Evolutionary conservation across 2,888 invertebrate species (phyloP).

Genomic region (Harpalus rubripes): DNA sequence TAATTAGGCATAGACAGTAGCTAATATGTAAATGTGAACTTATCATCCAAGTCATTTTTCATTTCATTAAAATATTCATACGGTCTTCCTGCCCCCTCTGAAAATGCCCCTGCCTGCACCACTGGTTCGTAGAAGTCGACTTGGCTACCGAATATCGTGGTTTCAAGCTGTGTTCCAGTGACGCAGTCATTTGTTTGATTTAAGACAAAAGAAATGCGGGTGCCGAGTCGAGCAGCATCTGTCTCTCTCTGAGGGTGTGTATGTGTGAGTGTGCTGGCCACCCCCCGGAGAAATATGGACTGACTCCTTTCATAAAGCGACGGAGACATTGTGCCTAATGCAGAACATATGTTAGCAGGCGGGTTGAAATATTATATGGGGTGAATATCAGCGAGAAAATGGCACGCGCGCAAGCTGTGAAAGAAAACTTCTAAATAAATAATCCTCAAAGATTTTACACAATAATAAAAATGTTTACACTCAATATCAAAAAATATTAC

Average conservation of each 20-base stretch:
- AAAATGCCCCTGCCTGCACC: background rate
- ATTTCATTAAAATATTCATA: background rate
- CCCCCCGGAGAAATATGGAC: slow-evolving; percentile 61
- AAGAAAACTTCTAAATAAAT: background rate
- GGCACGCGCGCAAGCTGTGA: background rate
- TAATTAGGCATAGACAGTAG: too few relatives aligned
- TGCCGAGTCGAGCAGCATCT: slow-evolving; percentile 59
- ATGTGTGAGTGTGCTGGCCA: slow-evolving; percentile 14
- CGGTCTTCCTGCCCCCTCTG: background rate
- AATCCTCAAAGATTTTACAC: background rate
- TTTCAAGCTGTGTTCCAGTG: slow-evolving; percentile 66
- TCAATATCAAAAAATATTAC: too few relatives aligned
- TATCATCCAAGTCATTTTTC: too few relatives aligned
- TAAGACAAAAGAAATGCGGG: slow-evolving; percentile 67
- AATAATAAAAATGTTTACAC: background rate
- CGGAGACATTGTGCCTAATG: slow-evolving; percentile 65
- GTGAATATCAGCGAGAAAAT: background rate
- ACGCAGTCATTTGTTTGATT: slow-evolving; percentile 67
- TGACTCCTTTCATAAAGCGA: slow-evolving; percentile 66
- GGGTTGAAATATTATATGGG: slow-evolving; percentile 60
- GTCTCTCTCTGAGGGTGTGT: slow-evolving; percentile 35
- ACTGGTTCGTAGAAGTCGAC: background rate
- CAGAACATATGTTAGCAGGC: slow-evolving; percentile 62
- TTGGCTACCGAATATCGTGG: slow-evolving; percentile 57
- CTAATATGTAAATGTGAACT: too few relatives aligned